Percentiles rank a stretch among this genome's conserved stretches.
These are phyloP conservation scores for Chondrosia reniformis DNA, from an alignment of 37 sponge, comb jelly and placozoan genomes.

Conservation along the genomic window DNA sequence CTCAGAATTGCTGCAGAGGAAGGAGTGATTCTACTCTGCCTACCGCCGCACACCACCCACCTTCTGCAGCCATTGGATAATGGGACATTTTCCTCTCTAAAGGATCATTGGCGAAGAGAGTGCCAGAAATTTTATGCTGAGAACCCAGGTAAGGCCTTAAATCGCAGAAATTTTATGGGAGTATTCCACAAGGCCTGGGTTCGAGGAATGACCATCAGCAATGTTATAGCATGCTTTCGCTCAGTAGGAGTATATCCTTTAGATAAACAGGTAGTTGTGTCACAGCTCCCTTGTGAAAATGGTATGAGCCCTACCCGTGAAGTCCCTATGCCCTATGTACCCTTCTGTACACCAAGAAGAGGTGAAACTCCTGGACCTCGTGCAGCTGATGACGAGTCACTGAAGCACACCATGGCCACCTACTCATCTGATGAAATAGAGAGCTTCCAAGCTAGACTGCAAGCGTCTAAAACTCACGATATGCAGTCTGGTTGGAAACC, in stretches of 20 bases:
- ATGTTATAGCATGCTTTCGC: neutral
- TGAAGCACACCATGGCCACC: too few relatives aligned
- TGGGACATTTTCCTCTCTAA: conserved; percentile 25
- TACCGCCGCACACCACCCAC: conserved; percentile 41
- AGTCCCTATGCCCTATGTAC: too few relatives aligned
- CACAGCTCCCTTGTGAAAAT: too few relatives aligned
- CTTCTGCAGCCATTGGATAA: conserved; percentile 29
- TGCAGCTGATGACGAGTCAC: too few relatives aligned
- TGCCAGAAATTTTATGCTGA: conserved; percentile 15
- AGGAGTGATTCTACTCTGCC: neutral
- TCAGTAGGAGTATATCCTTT: neutral
- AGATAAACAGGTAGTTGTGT: neutral
- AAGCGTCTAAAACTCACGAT: too few relatives aligned
- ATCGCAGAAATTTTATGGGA: neutral
- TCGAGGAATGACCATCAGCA: neutral
- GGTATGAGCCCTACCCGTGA: too few relatives aligned
- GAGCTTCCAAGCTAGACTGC: too few relatives aligned
- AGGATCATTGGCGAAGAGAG: conserved; percentile 14
- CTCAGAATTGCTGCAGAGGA: conserved; percentile 13
- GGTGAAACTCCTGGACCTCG: too few relatives aligned
- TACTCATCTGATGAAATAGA: too few relatives aligned
- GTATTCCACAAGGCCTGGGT: neutral
- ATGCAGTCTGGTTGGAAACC: too few relatives aligned
- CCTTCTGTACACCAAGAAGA: too few relatives aligned
- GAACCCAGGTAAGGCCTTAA: conserved; percentile 1